Base-by-base conservation (phyloP, 2,888 invertebrate species). In the Microctonus aethiopoides region DNA sequence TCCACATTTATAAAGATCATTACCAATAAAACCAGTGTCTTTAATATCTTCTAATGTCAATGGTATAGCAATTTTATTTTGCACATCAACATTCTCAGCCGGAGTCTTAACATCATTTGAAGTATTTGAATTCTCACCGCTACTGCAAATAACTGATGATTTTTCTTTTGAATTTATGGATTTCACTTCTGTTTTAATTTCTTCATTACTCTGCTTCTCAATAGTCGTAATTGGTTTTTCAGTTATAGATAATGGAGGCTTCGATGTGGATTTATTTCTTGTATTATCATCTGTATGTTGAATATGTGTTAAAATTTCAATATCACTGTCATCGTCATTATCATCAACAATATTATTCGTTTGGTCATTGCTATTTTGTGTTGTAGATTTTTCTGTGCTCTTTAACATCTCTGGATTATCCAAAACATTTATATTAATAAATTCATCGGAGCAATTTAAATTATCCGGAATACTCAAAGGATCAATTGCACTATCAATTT, bases 1-100 rank as follows among this genome's bases (percentile, higher is more conserved):
- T 0, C 88, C 89, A 79, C 91, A 91, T 54, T 84, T 86, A 75
- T 87, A 91, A 5, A 91, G 81, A 51, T 88, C 83, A n/a, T 75
- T 77, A 10, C 89, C 89, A 34, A 76, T 71, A 4, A 83, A 81
- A 0, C 88, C 88, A 0, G 85, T 86, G 39, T 83, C 74, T 60
- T 79, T 83, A 1, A 85, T 82, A 34, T 87, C 86, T 0, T 84
- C 84, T 22, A 86, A 68, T 0, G 82, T 81, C 36, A 78, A 67
- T 3, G 76, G 83, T 26, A 59, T 32, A 16, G 13, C 69, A 1
- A 68, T 16, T 67, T 66, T 70, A 9, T 52, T 29, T n/a, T 36
- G 54, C 11, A 36, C 29, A 32, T 59, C 72, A 6, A 65, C 16
- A 64, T 74, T 51, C 10, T 63, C 41, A 54, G 32, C 46, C n/a